A percentile compares a stretch with the other conserved stretches of the same genome.
Conservation (phyloP, 2,113 vertebrate genomes). For the Choloepus hoffmanni region DNA sequence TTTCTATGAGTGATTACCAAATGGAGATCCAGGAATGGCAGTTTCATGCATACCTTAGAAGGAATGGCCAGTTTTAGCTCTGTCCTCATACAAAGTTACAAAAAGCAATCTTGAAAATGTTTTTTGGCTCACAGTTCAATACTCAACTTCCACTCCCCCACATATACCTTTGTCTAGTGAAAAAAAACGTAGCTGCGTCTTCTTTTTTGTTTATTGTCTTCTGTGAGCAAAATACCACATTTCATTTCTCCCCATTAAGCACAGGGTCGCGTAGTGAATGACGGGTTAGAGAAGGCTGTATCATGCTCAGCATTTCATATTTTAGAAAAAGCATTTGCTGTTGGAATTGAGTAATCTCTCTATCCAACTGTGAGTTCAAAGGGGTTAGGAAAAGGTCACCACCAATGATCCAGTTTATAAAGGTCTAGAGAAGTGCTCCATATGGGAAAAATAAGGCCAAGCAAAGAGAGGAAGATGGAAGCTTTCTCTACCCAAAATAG, state of each 20-base stretch:
- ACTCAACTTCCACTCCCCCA: not conserved
- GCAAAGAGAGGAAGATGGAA: not conserved
- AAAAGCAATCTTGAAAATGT: not conserved
- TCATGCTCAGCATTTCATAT: not conserved
- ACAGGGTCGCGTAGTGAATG: too few relatives aligned
- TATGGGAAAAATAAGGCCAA: not conserved
- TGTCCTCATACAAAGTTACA: not conserved
- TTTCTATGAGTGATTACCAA: not conserved
- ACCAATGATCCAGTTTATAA: not conserved
- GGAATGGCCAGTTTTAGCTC: not conserved
- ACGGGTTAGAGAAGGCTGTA: not conserved
- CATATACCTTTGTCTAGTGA: not conserved
- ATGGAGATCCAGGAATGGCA: not conserved
- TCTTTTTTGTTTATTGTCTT: not conserved
- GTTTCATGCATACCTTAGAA: not conserved
- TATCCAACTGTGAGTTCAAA: conserved; percentile 34
- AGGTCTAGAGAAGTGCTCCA: conserved; percentile 12
- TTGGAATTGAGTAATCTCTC: not conserved
- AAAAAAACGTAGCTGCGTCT: not conserved
- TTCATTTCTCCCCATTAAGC: conserved; percentile 21
- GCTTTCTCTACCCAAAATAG: not conserved
- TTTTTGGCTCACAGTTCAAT: conserved; percentile 2
- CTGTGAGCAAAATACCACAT: not conserved
- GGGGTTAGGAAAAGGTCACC: not conserved
- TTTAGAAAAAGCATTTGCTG: not conserved